A percentile compares a stretch with the other conserved stretches of the same genome.
These are phyloP conservation scores for Xanthia icteritia DNA, from an alignment of 2,888 invertebrate genomes.

Conservation along the genomic window DNA sequence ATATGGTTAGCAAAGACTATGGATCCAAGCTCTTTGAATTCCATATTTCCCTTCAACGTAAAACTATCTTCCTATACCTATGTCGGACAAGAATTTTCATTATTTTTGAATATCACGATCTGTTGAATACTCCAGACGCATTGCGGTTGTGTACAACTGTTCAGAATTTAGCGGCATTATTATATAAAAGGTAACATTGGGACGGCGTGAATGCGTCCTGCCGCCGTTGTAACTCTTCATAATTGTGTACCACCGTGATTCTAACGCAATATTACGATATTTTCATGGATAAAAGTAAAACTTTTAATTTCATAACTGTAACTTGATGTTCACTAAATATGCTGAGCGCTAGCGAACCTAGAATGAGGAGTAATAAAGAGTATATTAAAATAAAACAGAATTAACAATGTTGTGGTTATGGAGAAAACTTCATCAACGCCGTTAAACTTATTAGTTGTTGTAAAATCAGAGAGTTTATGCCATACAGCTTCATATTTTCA, in stretches of 20 bases:
- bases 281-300: constrained; percentile 23
- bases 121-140: constrained; percentile 15
- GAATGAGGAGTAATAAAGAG: constrained; percentile 4
- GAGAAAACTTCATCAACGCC: constrained; percentile 10
- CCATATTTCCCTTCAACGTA: constrained; percentile 2
- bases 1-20: neutral
- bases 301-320: constrained; percentile 41
- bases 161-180: constrained; percentile 43
- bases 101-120: constrained; percentile 21
- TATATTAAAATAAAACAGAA: constrained; percentile 16
- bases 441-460: neutral
- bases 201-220: constrained; percentile 36
- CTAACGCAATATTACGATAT: constrained; percentile 28
- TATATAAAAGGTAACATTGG: constrained; percentile 41
- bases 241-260: constrained; percentile 19
- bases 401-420: constrained; percentile 4
- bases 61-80: constrained; percentile 1
- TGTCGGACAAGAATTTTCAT: constrained; percentile 6
- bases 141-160: constrained; percentile 22
- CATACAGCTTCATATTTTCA: neutral
- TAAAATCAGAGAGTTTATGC: neutral
- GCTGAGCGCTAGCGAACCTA: constrained; percentile 9
- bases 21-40: neutral
- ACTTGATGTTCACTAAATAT: constrained; percentile 16
- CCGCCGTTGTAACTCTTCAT: constrained; percentile 36